Conservation (phyloP, 2,113 vertebrate species). For the Etia nguti region DNA sequence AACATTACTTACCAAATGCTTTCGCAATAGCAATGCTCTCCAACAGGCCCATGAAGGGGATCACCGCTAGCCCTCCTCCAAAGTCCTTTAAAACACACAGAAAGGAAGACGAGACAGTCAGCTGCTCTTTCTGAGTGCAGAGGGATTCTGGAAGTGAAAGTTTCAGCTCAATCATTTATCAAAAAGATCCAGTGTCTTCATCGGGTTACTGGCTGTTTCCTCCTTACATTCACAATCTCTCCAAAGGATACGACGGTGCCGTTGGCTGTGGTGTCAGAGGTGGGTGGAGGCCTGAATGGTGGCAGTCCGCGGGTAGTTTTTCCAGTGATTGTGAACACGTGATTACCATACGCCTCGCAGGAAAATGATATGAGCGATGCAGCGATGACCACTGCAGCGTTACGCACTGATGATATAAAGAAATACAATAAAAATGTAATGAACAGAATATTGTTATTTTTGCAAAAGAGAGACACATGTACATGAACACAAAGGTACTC, state of each 20-base stretch:
- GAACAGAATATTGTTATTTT: neutral
- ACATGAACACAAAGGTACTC: conserved; percentile 16
- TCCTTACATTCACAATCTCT: conserved; percentile 78
- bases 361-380: conserved; percentile 83
- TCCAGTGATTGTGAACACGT: conserved; percentile 83
- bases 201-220: neutral
- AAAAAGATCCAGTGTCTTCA: neutral
- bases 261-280: conserved; percentile 76
- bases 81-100: conserved; percentile 73
- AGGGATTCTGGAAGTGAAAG: neutral
- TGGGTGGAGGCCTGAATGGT: conserved; percentile 64
- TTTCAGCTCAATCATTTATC: neutral
- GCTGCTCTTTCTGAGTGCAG: neutral
- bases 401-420: conserved; percentile 75
- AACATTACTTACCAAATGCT: conserved; percentile 83
- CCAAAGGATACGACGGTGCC: conserved; percentile 76
- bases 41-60: conserved; percentile 89
- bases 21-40: conserved; percentile 92
- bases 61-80: conserved; percentile 83
- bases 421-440: neutral
- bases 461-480: neutral
- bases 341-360: conserved; percentile 73
- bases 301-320: conserved; percentile 81
- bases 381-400: conserved; percentile 84
- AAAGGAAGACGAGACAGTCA: neutral